Conservation (phyloP, 2,888 invertebrate genomes). For the Leucania comma region DNA sequence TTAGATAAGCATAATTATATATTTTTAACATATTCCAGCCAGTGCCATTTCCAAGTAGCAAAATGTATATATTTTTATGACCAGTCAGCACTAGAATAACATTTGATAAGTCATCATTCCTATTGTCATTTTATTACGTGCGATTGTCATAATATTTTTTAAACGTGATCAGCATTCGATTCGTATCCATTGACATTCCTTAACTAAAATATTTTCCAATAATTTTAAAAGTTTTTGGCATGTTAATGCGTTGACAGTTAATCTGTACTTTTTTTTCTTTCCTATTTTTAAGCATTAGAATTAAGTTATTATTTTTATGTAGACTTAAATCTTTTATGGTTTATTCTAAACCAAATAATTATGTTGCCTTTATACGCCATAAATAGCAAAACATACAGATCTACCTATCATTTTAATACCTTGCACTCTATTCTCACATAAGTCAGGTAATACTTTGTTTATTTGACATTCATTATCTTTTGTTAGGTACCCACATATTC, state of each 20-base stretch:
- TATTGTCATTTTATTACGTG: conserved; percentile 43
- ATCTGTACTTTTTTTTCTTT: too few species aligned
- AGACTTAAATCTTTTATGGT: too few species aligned
- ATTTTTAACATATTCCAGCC: conserved; percentile 13
- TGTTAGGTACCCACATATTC: conserved; percentile 28
- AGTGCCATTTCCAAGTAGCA: conserved; percentile 6
- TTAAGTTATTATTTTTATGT: too few species aligned
- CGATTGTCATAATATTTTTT: conserved; percentile 27
- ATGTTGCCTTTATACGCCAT: too few species aligned
- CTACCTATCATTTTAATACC: too few species aligned
- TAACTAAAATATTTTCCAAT: neutral
- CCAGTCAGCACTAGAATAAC: conserved; percentile 31
- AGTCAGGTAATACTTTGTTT: neutral
- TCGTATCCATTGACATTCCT: conserved; percentile 1
- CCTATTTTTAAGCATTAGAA: too few species aligned
- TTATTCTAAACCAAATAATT: too few species aligned
- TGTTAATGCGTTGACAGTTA: neutral
- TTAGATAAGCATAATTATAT: neutral
- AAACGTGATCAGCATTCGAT: conserved; percentile 44
- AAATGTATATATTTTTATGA: conserved; percentile 17
- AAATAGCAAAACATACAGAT: too few species aligned
- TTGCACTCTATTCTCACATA: too few species aligned
- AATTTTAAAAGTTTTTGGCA: neutral
- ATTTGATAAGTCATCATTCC: conserved; percentile 37
- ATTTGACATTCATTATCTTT: conserved; percentile 20